These are phyloP conservation scores for Pachyrhynchus sulphureomaculatus DNA, from an alignment of 1,140 invertebrate species.

Conservation along the genomic window DNA sequence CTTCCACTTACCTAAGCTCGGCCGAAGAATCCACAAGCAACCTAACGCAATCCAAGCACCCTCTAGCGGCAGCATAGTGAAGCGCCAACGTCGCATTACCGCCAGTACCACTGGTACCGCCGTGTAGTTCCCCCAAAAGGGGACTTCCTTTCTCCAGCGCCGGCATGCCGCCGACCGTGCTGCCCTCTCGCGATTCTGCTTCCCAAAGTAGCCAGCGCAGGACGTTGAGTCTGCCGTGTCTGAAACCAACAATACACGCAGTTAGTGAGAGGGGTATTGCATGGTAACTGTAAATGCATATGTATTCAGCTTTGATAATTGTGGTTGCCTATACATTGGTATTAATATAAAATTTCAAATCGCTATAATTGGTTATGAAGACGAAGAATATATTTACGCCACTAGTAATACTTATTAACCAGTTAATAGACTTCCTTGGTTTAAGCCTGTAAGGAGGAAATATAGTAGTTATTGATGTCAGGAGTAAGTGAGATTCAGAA, in stretches of 20 bases:
- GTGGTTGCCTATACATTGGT: no score
- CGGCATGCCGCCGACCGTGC: constrained; percentile 51
- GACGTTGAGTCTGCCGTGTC: constrained; percentile 59
- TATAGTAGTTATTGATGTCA: no score
- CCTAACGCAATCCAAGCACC: constrained; percentile 80
- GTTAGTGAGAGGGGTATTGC: no score
- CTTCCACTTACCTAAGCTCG: constrained; percentile 68
- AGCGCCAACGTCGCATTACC: constrained; percentile 68
- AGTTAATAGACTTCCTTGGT: no score
- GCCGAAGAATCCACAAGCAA: constrained; percentile 73
- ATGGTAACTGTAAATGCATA: no score
- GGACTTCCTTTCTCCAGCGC: constrained; percentile 40
- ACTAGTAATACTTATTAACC: no score
- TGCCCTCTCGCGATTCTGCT: constrained; percentile 43
- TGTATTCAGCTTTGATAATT: no score
- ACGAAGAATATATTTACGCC: no score
- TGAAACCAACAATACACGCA: constrained; percentile 41
- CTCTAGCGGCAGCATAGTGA: constrained; percentile 81
- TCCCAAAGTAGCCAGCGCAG: constrained; percentile 63
- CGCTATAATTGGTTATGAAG: no score
- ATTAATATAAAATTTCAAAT: no score
- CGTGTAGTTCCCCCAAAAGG: constrained; percentile 42
- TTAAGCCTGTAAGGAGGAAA: no score
- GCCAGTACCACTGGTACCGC: neutral
- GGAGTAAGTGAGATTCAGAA: no score